A percentile compares a stretch with the other conserved stretches of the same genome.
Evolutionary conservation across 2,888 invertebrate species (phyloP).

Genomic region (Melangyna quadrimaculata): DNA sequence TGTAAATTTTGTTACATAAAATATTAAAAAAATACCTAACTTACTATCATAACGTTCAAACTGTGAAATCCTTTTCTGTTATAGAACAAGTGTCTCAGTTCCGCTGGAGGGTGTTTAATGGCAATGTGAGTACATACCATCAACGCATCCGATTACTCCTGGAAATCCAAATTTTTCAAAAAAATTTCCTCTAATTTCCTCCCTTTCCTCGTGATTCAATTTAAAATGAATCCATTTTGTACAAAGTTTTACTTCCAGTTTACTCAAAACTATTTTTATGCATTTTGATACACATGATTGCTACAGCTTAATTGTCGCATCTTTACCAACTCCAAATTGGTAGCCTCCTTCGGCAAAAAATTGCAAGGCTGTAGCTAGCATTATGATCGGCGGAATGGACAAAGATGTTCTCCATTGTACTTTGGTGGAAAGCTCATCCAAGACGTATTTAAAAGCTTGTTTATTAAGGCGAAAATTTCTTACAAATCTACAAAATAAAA

Average conservation of each 20-base stretch:
- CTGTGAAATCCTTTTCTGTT: conserved; percentile 20
- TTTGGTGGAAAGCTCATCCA: not conserved
- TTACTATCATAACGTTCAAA: conserved; percentile 5
- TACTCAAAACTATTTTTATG: not conserved
- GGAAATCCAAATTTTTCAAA: conserved; percentile 35
- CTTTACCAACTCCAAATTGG: conserved; percentile 11
- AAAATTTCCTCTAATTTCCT: conserved; percentile 1
- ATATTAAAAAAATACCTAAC: not conserved
- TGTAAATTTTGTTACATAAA: not conserved
- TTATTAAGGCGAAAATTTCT: not conserved
- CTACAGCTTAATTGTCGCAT: not conserved
- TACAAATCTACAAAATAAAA: not conserved
- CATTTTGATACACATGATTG: conserved; percentile 12
- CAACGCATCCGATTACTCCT: conserved; percentile 22
- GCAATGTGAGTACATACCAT: conserved; percentile 20
- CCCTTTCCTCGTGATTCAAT: not conserved
- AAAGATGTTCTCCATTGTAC: not conserved
- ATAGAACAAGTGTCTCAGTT: not conserved
- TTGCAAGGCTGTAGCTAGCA: not conserved
- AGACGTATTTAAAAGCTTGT: not conserved
- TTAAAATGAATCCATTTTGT: conserved; percentile 12
- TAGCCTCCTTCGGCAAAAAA: conserved; percentile 14
- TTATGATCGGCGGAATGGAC: conserved; percentile 19
- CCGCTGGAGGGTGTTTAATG: not conserved
- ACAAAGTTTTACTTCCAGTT: not conserved